Evolutionary conservation across 2,888 invertebrate genomes (phyloP), one percentile per base, ranked within the genome.

Genomic region (Noctua pronuba): DNA sequence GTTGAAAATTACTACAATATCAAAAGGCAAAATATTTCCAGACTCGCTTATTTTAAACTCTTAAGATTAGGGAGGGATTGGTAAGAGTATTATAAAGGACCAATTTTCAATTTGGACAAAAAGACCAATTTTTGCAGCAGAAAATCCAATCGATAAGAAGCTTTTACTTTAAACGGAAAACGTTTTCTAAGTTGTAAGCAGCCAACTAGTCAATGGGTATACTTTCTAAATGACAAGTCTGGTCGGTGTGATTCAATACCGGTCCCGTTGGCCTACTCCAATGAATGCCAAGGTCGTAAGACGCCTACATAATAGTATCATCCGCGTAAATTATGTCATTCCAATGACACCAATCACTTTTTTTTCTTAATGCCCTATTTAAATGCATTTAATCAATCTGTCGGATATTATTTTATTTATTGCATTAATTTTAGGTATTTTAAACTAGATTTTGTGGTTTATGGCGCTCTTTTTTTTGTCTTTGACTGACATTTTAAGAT

Each of bases 201-300:
- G 49, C 35, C 13, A 44, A 21, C 52, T 65, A 31, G n/a, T 75
- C n/a, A 67, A 71, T 65, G 73, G 13, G 73, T 35, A 38, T 41
- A 31, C 86, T 84, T 86, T 84, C 84, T 83, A 84, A 83, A 86
- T 35, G 60, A 66, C 68, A 60, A 65, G 67, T 66, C 52, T 52
- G 46, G 52, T 52, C 60, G 46, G 68, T 58, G 44, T 70, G 86
- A 62, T 70, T 21, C 84, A 75, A 84, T 79, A 88, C 82, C 84
- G 77, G 85, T 88, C 66, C 41, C 31, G 65, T 18, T 87, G 87
- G 28, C 73, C 72, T 46, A 77, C 69, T 77, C 55, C 38, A 66
- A 44, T 38, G 80, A 85, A 88, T 88, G 89, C 77, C 89, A 88
- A 88, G 89, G 88, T 73, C 87, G 52, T 70, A 49, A 21, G 64